Conservation (phyloP, 2,888 invertebrate species). For the Tipula helvola region DNA sequence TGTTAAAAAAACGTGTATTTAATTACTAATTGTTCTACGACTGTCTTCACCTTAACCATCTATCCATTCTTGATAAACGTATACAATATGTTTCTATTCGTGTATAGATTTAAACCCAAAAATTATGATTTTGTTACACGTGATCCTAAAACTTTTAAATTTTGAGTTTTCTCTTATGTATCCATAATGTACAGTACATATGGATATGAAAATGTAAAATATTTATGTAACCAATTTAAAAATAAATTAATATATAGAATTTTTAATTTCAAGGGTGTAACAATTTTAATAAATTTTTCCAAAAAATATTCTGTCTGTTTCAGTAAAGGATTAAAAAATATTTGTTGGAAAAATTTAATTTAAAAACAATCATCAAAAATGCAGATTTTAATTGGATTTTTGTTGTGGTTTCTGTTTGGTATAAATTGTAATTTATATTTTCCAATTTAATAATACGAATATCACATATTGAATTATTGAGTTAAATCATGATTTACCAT, state of each 20-base stretch:
- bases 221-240: neutral
- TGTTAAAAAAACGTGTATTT: no score
- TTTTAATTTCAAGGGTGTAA: neutral
- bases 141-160: neutral
- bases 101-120: no score
- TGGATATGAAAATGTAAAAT: neutral
- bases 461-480: neutral
- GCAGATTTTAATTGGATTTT: conserved; percentile 4
- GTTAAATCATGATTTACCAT: neutral
- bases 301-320: neutral
- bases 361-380: conserved; percentile 4
- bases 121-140: neutral
- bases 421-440: neutral
- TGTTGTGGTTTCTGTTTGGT: neutral
- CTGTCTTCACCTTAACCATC: no score
- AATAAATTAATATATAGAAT: neutral
- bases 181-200: neutral
- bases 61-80: no score
- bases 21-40: no score
- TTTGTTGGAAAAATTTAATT: neutral
- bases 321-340: neutral
- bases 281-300: neutral
- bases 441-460: neutral
- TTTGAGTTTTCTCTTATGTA: neutral
- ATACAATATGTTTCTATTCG: no score